Conservation (phyloP, 2,113 vertebrate genomes). For the Scatophagus argus region DNA sequence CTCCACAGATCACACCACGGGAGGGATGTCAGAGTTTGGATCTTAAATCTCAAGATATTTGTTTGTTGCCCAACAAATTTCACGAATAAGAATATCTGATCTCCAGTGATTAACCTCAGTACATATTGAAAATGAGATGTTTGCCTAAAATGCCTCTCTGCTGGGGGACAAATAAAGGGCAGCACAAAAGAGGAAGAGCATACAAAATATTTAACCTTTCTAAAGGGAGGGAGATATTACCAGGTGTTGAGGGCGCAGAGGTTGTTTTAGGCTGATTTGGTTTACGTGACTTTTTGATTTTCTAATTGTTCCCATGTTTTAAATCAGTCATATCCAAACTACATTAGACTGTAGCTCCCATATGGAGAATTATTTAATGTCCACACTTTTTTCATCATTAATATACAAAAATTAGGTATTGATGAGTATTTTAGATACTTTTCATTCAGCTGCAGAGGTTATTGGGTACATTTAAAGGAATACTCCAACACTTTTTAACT, state of each 20-base stretch:
- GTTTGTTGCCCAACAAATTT: constrained; percentile 36
- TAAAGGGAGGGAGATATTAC: neutral
- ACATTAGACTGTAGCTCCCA: neutral
- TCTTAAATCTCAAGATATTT: constrained; percentile 30
- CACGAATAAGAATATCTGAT: constrained; percentile 13
- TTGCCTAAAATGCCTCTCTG: neutral
- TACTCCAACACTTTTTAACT: neutral
- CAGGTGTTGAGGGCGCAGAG: neutral
- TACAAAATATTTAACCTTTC: neutral
- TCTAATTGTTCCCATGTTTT: neutral
- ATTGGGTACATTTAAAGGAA: neutral
- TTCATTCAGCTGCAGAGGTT: neutral
- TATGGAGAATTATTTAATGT: no score
- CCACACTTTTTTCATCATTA: no score
- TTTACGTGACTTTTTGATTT: neutral
- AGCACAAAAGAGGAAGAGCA: neutral
- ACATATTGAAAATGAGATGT: constrained; percentile 22
- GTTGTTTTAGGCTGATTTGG: neutral
- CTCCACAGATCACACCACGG: constrained; percentile 38
- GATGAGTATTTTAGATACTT: no score
- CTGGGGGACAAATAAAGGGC: neutral
- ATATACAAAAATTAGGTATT: no score
- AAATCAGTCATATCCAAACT: neutral
- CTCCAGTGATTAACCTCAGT: constrained; percentile 43
- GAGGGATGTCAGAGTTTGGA: constrained; percentile 35